A percentile compares a stretch with the other conserved stretches of the same genome.
Conservation (phyloP, 2,797 vertebrate species). For the Borostomias antarcticus region DNA sequence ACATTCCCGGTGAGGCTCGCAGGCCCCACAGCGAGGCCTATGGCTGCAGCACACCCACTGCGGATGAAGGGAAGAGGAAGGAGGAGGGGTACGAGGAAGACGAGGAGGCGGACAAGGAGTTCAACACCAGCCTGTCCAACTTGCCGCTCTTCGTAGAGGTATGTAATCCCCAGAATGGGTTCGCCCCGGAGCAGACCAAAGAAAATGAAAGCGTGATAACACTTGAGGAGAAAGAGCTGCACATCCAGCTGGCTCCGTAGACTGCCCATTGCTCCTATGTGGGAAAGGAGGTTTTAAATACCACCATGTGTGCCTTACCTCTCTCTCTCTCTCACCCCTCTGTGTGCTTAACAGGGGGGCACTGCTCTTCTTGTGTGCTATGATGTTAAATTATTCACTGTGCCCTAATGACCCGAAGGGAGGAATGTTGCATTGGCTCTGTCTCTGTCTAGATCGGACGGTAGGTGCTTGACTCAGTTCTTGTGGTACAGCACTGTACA, state of each 20-base stretch:
- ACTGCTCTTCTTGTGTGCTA: slow-evolving; percentile 31
- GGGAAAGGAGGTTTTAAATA: slow-evolving; percentile 36
- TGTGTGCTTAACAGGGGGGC: slow-evolving; percentile 34
- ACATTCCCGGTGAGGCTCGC: slow-evolving; percentile 84
- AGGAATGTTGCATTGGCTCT: slow-evolving; percentile 27
- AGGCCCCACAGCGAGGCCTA: slow-evolving; percentile 86
- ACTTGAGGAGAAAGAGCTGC: slow-evolving; percentile 76
- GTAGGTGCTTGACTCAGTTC: slow-evolving; percentile 11
- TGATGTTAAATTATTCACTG: slow-evolving; percentile 59
- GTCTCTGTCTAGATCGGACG: not conserved
- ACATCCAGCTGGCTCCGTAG: slow-evolving; percentile 59
- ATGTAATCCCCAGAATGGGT: slow-evolving; percentile 80
- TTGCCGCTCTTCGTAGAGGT: slow-evolving; percentile 84
- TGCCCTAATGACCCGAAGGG: slow-evolving; percentile 54
- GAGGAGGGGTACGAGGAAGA: slow-evolving; percentile 69
- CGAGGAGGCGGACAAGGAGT: slow-evolving; percentile 79
- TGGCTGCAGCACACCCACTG: slow-evolving; percentile 75
- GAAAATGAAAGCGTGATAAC: slow-evolving; percentile 78
- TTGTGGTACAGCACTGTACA: slow-evolving; percentile 19
- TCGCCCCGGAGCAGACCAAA: slow-evolving; percentile 82
- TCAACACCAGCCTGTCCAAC: slow-evolving; percentile 85
- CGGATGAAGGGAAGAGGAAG: slow-evolving; percentile 82
- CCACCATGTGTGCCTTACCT: slow-evolving; percentile 70
- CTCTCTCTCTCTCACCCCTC: slow-evolving; percentile 34
- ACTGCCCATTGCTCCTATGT: slow-evolving; percentile 6